Evolutionary conservation across 2,797 vertebrate species (phyloP), one percentile per base, ranked within the genome.

Genomic region (Falco berigora): DNA sequence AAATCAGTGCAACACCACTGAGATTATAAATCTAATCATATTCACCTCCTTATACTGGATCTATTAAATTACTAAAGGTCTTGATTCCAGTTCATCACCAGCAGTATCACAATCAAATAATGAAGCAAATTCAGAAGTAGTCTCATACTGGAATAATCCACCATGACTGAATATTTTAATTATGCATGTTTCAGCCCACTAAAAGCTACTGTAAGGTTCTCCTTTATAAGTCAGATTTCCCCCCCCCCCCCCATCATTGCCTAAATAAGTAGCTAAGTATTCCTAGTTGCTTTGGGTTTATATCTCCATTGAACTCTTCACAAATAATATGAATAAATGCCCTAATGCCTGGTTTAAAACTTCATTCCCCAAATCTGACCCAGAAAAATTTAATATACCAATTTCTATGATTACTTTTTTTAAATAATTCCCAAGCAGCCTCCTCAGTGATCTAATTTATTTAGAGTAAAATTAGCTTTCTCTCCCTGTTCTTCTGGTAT

Each of bases 401-500:
- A 66, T 94, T 96, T 89, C 75, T 85, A 91, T 82, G 73, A 96
- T 87, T 93, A 68, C 36, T 79, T 94, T 88, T 91, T 96, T 28
- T 1, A 30, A 91, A 71, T 89, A 94, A 95, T 94, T 92, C 95
- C 94, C 92, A 93, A 80, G 90, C 74, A 96, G 64, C 53, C 19
- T 44, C 81, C 64, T 96, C 83, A 52, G 46, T 77, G 79, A 91
- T 95, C 94, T 93, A 86, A 93, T 96, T 96, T 88, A 79, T 79
- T 92, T 88, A 18, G 93, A 93, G 78, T 58, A 86, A 95, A 96
- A 96, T 96, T 95, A 96, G 80, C 42, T 95, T 87, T 69, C 53
- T 89, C 67, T 80, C 80, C n/a, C 49, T 61, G 6, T 36, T 94
- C 56, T 58, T 71, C 84, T 61, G 56, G 36, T 56, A 86, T 94